These are phyloP conservation scores for Cantharis rustica DNA, from an alignment of 2,888 invertebrate species.

Conservation along the genomic window DNA sequence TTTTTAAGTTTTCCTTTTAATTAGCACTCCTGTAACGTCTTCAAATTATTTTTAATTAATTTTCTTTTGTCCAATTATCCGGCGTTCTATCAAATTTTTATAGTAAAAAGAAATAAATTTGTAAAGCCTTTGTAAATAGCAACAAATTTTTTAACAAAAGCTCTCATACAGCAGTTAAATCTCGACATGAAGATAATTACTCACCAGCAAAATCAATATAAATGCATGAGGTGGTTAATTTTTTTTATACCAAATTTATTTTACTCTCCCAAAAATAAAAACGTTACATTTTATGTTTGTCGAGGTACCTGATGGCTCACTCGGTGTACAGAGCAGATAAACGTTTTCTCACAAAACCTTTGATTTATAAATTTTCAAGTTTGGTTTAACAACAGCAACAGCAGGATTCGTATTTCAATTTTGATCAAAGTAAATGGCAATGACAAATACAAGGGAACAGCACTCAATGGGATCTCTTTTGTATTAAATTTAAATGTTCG, in stretches of 20 bases:
- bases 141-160: background rate
- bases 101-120: background rate
- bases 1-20: background rate
- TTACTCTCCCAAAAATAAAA: background rate
- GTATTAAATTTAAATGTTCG: background rate
- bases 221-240: background rate
- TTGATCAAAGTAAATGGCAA: background rate
- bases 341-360: background rate
- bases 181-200: background rate
- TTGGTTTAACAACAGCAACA: background rate
- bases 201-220: background rate
- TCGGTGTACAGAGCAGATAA: too few species aligned
- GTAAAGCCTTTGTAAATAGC: background rate
- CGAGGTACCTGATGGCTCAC: too few species aligned
- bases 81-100: background rate
- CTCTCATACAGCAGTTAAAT: background rate
- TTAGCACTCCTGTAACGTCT: background rate
- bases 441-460: background rate
- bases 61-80: background rate
- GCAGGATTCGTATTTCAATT: background rate
- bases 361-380: background rate
- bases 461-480: background rate
- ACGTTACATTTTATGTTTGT: too few species aligned
- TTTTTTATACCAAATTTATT: background rate
- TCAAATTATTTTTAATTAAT: background rate